A percentile compares a stretch with the other conserved stretches of the same genome.
phyloP scores from a whole-genome alignment of 2,888 invertebrate genomes.

The Steinernema scapterisci region DNA sequence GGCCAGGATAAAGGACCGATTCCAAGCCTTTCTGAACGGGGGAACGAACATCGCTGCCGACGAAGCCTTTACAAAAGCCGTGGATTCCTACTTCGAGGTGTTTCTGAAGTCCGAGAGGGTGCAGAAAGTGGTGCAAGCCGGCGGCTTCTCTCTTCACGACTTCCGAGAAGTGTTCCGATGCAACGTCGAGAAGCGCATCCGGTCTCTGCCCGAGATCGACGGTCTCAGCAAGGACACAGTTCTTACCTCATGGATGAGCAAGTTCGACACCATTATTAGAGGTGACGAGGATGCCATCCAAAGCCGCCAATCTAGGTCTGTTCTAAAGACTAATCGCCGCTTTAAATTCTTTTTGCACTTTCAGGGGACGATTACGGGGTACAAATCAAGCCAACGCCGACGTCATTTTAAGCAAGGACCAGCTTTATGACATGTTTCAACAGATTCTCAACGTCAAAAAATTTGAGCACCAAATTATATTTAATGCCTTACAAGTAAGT shows the following conservation, averaged over 20 bases:
- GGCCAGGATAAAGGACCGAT: conserved; percentile 58
- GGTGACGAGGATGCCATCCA: conserved; percentile 71
- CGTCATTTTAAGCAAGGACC: conserved; percentile 88
- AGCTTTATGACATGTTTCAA: conserved; percentile 99
- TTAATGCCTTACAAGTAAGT: conserved; percentile 89
- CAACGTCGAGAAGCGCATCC: conserved; percentile 92
- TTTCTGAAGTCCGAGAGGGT: conserved; percentile 96
- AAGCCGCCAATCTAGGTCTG: conserved; percentile 47
- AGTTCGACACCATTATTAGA: conserved; percentile 93
- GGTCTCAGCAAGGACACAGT: conserved; percentile 82
- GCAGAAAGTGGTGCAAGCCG: conserved; percentile 89
- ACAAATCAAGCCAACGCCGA: conserved; percentile 57
- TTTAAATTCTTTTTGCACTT: neutral
- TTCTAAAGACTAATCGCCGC: neutral
- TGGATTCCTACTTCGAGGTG: conserved; percentile 87
- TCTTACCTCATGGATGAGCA: conserved; percentile 97
- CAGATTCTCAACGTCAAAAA: conserved; percentile 97
- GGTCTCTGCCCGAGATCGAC: conserved; percentile 97
- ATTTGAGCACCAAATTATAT: conserved; percentile 98
- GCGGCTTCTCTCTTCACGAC: conserved; percentile 96
- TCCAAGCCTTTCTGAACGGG: conserved; percentile 79
- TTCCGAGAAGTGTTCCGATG: conserved; percentile 93
- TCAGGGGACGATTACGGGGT: conserved; percentile 48
- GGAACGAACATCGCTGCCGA: conserved; percentile 97
- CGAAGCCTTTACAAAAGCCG: conserved; percentile 97